Evolutionary conservation across 2,888 invertebrate genomes (phyloP), one percentile per base, ranked within the genome.

Genomic region (Mythimna ferrago): DNA sequence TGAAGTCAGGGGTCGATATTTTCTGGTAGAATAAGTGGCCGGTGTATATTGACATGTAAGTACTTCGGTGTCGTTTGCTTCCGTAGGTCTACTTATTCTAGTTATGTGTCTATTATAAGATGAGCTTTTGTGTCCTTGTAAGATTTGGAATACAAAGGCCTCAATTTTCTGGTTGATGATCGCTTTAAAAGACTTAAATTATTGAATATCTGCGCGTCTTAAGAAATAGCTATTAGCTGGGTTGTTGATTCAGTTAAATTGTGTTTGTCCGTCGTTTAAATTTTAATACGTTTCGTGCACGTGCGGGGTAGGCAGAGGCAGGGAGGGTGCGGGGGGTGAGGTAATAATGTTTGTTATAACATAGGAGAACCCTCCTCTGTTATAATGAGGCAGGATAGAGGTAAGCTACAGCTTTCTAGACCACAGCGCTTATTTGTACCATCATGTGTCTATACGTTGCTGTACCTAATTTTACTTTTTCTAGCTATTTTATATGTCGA

Each of bases 231-330:
- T 83, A 79, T 79, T 76, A 83, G 78, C 78, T 72, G 44, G 62
- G 51, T 64, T 87, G 87, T 87, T 86, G 84, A 87, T 84, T 80
- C 82, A 74, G 83, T 82, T 85, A 87, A 84, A 88, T 88, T 87
- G 85, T 88, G 84, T 88, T 87, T 83, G 84, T 74, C 60, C 51
- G 41, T 64, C 62, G 54, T 68, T 80, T 82, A 60, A 72, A 73
- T 74, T 80, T 68, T 72, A 72, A 68, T 66, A 69, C 44, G 56
- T 63, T 80, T 41, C 53, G 60, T 57, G 67, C 66, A 70, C 73
- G 61, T 58, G 58, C 32, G 53, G 16, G 11, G 19, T 3, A 6
- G 26, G 19, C 54, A 54, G 38, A 19, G 16, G 2, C 16, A 3
- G 6, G 44, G 9, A 19, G 44, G 6, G 56, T 16, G 16, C 48